Percentiles rank a stretch among this genome's conserved stretches.
phyloP scores from a whole-genome alignment of 2,797 vertebrate species.

The Darevskia nairensis region DNA sequence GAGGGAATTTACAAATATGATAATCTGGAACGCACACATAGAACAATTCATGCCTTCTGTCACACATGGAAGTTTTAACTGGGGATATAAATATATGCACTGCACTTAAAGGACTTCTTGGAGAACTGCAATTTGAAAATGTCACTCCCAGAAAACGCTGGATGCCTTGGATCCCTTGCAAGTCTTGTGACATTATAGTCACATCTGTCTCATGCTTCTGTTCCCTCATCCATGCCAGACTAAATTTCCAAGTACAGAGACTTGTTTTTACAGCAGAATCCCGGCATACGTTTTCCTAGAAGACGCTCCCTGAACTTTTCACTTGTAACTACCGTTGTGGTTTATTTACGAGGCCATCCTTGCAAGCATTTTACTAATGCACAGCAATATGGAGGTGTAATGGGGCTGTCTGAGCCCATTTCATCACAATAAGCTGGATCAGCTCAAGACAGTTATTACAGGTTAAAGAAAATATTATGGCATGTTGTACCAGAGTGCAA shows the following conservation, averaged over 20 bases:
- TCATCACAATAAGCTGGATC: constrained; percentile 36
- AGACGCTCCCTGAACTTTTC: constrained; percentile 5
- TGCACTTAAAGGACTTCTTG: not conserved
- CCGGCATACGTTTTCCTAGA: not conserved
- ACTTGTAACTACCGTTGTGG: not conserved
- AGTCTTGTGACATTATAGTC: not conserved
- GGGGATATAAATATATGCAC: not conserved
- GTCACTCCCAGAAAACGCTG: not conserved
- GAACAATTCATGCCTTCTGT: not conserved
- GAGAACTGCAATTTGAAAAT: not conserved
- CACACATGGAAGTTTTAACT: not conserved
- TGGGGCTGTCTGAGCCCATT: constrained; percentile 28
- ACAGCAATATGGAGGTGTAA: constrained; percentile 9
- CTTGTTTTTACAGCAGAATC: constrained; percentile 12
- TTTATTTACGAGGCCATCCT: constrained; percentile 3
- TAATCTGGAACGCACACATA: not conserved
- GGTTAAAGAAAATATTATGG: constrained; percentile 42
- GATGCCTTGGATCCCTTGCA: not conserved
- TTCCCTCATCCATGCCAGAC: constrained; percentile 7
- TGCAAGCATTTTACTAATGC: constrained; percentile 22
- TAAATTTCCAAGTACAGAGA: constrained; percentile 31
- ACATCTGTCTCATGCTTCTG: not conserved
- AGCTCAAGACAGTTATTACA: constrained; percentile 40
- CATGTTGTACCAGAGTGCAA: constrained; percentile 4
- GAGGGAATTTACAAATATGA: constrained; percentile 20